A percentile compares a stretch with the other conserved stretches of the same genome.
Evolutionary conservation across 2,113 vertebrate species (phyloP).

Genomic region (Thalassarche chlororhynchos): DNA sequence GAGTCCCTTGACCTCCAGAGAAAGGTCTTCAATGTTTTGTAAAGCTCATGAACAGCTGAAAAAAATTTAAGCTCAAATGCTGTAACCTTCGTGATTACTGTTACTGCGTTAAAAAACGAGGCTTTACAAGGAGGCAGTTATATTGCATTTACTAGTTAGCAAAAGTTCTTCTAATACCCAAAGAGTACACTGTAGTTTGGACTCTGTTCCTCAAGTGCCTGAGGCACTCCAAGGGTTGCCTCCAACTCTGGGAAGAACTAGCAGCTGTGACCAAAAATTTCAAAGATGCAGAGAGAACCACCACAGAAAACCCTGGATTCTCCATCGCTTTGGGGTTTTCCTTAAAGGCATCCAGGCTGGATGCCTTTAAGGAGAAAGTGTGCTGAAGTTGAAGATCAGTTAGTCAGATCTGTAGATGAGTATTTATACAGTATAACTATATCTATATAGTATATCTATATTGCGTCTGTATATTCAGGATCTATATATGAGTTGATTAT

Average conservation of each 20-base stretch:
- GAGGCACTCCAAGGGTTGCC: not conserved
- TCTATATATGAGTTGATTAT: not conserved
- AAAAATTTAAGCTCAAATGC: not conserved
- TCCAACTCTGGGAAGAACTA: not conserved
- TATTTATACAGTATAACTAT: not conserved
- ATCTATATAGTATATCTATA: not conserved
- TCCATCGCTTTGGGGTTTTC: not conserved
- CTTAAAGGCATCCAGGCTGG: not conserved
- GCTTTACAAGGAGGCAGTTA: not conserved
- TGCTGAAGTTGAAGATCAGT: not conserved
- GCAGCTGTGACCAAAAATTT: not conserved
- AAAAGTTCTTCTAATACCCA: not conserved
- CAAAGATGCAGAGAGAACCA: not conserved
- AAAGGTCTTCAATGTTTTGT: not conserved
- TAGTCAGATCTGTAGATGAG: not conserved
- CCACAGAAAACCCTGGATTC: not conserved
- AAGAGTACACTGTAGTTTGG: not conserved
- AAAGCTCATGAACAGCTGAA: not conserved
- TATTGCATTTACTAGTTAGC: not conserved
- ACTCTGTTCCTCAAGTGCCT: not conserved
- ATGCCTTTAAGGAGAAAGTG: not conserved
- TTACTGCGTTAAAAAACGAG: not conserved
- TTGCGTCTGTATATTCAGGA: not conserved
- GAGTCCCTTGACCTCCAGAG: not conserved
- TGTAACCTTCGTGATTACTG: not conserved